Percentiles rank a stretch among this genome's conserved stretches.
These are phyloP conservation scores for Paragorgia papillata DNA, from an alignment of 92 coral and sea anemone genomes.

Conservation along the genomic window DNA sequence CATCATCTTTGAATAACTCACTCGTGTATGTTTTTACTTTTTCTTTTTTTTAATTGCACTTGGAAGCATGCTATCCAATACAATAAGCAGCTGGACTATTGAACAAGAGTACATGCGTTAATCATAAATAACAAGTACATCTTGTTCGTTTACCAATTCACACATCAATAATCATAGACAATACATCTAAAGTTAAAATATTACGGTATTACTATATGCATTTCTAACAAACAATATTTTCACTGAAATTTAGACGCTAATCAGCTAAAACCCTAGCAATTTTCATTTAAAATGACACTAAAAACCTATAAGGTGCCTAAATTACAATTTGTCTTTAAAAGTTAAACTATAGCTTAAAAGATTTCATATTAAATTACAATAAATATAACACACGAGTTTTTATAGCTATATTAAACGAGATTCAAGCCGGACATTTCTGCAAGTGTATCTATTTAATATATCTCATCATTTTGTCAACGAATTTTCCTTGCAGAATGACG, in stretches of 20 bases:
- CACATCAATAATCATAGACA: neutral
- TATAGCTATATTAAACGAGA: neutral
- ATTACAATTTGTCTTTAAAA: slow-evolving; percentile 17
- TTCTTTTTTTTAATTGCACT: too few relatives aligned
- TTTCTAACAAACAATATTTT: neutral
- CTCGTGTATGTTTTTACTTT: too few relatives aligned
- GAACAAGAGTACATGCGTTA: neutral
- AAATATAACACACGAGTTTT: slow-evolving; percentile 14
- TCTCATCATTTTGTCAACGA: too few relatives aligned
- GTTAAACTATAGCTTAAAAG: neutral
- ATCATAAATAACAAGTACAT: neutral
- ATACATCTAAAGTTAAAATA: neutral
- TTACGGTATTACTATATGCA: neutral
- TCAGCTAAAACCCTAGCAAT: neutral
- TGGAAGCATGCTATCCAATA: too few relatives aligned
- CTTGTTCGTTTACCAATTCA: neutral
- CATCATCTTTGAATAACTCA: too few relatives aligned
- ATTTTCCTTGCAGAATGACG: too few relatives aligned
- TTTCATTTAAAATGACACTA: slow-evolving; percentile 12
- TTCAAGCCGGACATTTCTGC: neutral
- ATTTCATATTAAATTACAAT: slow-evolving; percentile 30
- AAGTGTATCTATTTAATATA: too few relatives aligned
- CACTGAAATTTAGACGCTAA: neutral
- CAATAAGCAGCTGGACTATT: too few relatives aligned
- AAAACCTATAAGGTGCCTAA: slow-evolving; percentile 6